Conservation (phyloP, 2,113 vertebrate genomes). For the Paraplagusia blochii region DNA sequence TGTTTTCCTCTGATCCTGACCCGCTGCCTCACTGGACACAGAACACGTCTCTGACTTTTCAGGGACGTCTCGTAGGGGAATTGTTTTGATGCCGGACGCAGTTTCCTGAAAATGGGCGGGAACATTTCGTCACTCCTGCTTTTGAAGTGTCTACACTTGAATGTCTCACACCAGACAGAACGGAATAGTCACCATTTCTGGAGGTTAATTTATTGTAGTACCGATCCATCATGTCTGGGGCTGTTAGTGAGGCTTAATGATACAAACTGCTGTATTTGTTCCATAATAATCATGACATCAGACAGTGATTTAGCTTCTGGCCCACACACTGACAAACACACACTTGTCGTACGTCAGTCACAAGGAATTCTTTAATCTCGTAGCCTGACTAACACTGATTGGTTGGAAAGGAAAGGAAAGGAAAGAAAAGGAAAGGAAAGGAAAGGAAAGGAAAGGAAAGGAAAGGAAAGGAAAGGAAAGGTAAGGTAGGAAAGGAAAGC, state of each 20-base stretch:
- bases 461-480: no score
- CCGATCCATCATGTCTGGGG: not conserved
- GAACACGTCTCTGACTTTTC: constrained; percentile 13
- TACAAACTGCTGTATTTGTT: constrained; percentile 15
- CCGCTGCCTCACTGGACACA: constrained; percentile 20
- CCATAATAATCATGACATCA: constrained; percentile 20
- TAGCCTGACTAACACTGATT: no score
- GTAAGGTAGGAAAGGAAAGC: no score
- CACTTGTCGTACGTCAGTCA: constrained; percentile 12
- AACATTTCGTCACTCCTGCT: constrained; percentile 14
- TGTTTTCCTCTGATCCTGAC: constrained; percentile 20
- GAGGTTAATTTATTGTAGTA: not conserved
- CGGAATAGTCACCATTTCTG: constrained; percentile 13
- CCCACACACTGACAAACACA: constrained; percentile 24
- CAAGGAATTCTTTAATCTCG: no score
- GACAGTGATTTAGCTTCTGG: constrained; percentile 9
- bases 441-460: no score
- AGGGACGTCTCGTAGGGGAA: constrained; percentile 18
- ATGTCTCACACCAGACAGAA: constrained; percentile 12
- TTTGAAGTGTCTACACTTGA: constrained; percentile 17
- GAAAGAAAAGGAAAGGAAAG: no score
- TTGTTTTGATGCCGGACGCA: constrained; percentile 15
- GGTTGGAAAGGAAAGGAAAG: no score
- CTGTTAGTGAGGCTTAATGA: constrained; percentile 22
- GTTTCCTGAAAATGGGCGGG: constrained; percentile 1